Conservation (phyloP, 2,888 invertebrate genomes). For the Lottia scabra region DNA sequence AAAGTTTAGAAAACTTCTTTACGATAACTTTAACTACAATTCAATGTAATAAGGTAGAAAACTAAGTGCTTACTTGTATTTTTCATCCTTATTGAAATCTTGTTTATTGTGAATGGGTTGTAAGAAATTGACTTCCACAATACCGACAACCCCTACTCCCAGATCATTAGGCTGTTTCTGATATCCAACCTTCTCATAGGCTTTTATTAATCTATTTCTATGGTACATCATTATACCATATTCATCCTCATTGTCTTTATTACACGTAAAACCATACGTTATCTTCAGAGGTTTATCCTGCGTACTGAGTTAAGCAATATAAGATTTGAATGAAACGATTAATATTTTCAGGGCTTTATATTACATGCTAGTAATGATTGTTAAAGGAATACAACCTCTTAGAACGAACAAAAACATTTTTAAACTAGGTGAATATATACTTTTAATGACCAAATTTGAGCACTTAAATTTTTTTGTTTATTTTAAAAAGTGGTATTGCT, state of each 20-base stretch:
- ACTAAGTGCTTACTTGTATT: slow-evolving; percentile 56
- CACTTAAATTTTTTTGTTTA: too few relatives aligned
- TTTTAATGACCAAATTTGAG: too few relatives aligned
- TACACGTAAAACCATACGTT: slow-evolving; percentile 61
- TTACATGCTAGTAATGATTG: too few relatives aligned
- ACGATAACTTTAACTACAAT: too few relatives aligned
- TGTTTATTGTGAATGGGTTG: slow-evolving; percentile 67
- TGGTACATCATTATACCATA: slow-evolving; percentile 67
- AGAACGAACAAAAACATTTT: too few relatives aligned
- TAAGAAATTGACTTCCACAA: slow-evolving; percentile 62
- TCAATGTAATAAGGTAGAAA: too few relatives aligned
- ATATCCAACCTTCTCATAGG: slow-evolving; percentile 66
- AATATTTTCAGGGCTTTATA: too few relatives aligned
- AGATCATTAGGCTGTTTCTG: slow-evolving; percentile 62
- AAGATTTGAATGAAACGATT: background rate
- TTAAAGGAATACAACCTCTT: too few relatives aligned
- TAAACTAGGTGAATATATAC: too few relatives aligned
- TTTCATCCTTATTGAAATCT: slow-evolving; percentile 62
- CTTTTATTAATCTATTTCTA: slow-evolving; percentile 64
- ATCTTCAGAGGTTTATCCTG: slow-evolving; percentile 55
- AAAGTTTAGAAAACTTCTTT: too few relatives aligned
- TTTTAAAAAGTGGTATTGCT: too few relatives aligned
- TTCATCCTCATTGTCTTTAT: slow-evolving; percentile 41
- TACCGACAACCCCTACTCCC: slow-evolving; percentile 65
- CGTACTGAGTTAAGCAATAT: background rate